Conservation (phyloP, 1,140 invertebrate species). For the Aleiodes sp. region DNA sequence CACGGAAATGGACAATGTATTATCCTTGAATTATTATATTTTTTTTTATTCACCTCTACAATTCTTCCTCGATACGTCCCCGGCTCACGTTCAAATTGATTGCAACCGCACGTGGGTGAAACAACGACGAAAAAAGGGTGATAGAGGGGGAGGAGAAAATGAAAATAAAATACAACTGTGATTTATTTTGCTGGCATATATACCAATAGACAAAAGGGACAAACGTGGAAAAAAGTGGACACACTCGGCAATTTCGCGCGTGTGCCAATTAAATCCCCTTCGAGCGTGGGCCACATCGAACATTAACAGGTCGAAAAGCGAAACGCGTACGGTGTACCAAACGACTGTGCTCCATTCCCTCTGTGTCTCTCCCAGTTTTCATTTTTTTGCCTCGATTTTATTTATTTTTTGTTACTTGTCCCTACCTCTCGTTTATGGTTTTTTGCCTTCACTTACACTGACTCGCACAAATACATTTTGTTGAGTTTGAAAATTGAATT, state of each 20-base stretch:
- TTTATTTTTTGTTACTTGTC: background rate
- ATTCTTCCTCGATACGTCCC: background rate
- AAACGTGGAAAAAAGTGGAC: slow-evolving; percentile 18
- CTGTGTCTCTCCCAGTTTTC: slow-evolving; percentile 1
- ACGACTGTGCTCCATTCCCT: slow-evolving; percentile 32
- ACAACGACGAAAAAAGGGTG: background rate
- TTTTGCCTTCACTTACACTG: background rate
- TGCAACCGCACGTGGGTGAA: slow-evolving; percentile 26
- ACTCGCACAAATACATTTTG: slow-evolving; percentile 5
- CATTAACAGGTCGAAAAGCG: slow-evolving; percentile 30
- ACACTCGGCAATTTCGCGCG: slow-evolving; percentile 44
- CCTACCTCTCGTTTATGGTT: background rate
- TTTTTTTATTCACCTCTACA: too few species aligned
- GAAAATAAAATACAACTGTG: slow-evolving; percentile 5
- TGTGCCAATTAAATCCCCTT: slow-evolving; percentile 52
- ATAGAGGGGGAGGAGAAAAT: background rate
- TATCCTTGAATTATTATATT: too few species aligned
- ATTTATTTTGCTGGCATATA: slow-evolving; percentile 23
- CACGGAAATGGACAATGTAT: too few species aligned
- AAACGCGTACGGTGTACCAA: background rate
- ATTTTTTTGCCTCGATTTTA: background rate
- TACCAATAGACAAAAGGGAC: background rate
- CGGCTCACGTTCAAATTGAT: slow-evolving; percentile 25
- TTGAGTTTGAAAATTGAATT: slow-evolving; percentile 32
- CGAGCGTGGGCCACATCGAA: slow-evolving; percentile 32